Percentiles rank a stretch among this genome's conserved stretches.
Evolutionary conservation across 1,140 invertebrate genomes (phyloP).

Genomic region (Asbolus verrucosus): DNA sequence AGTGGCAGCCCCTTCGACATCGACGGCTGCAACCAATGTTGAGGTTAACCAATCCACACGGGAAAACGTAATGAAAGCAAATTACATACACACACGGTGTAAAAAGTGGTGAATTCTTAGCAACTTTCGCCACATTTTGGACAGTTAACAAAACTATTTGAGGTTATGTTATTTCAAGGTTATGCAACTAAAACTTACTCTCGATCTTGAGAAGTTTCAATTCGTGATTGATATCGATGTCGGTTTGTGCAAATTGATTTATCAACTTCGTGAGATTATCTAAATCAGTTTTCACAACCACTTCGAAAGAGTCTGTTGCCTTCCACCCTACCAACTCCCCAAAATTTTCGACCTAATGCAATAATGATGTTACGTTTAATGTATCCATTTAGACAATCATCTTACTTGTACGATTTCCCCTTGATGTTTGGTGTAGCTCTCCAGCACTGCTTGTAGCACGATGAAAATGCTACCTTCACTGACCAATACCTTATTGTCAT

Average conservation of each 20-base stretch:
- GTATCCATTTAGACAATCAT: too few relatives aligned
- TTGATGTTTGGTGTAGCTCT: slow-evolving; percentile 57
- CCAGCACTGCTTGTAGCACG: slow-evolving; percentile 67
- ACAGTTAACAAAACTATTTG: neutral
- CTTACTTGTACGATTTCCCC: slow-evolving; percentile 58
- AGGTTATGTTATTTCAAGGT: slow-evolving; percentile 4
- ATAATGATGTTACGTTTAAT: too few relatives aligned
- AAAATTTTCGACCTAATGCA: slow-evolving; percentile 74
- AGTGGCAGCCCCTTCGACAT: slow-evolving; percentile 58
- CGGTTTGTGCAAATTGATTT: slow-evolving; percentile 70
- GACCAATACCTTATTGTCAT: slow-evolving; percentile 52
- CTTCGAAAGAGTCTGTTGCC: slow-evolving; percentile 70
- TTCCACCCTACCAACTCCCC: slow-evolving; percentile 76
- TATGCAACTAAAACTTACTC: slow-evolving; percentile 69
- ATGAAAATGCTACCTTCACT: slow-evolving; percentile 64
- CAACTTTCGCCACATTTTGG: too few relatives aligned
- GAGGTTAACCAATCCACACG: too few relatives aligned
- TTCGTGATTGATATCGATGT: slow-evolving; percentile 73
- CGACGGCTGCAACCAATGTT: slow-evolving; percentile 60
- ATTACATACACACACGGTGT: too few relatives aligned
- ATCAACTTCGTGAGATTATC: slow-evolving; percentile 73
- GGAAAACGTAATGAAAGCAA: too few relatives aligned
- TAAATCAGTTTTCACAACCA: slow-evolving; percentile 75
- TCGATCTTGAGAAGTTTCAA: slow-evolving; percentile 73
- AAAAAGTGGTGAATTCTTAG: too few relatives aligned